Evolutionary conservation across 1,140 invertebrate species (phyloP).

Genomic region (Conopomorpha cramerella): DNA sequence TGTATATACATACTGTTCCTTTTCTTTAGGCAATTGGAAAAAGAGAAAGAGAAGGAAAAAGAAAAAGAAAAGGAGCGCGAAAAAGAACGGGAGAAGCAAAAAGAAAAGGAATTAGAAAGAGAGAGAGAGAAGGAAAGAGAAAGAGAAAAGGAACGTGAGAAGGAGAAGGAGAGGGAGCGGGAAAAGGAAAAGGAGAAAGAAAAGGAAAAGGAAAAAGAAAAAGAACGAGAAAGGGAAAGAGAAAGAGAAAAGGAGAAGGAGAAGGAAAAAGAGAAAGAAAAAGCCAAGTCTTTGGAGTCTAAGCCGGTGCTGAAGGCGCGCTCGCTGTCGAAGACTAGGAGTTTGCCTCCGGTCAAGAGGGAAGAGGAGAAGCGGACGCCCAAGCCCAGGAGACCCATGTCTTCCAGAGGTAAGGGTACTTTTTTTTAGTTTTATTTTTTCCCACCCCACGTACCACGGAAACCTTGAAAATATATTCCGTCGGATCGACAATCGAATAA

Average conservation of each 20-base stretch:
- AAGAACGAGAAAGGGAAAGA: constrained; percentile 17
- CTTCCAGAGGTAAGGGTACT: constrained; percentile 29
- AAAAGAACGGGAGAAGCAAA: constrained; percentile 20
- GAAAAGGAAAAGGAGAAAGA: no score
- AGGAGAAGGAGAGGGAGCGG: constrained; percentile 15
- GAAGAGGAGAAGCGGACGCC: constrained; percentile 40
- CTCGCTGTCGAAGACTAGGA: constrained; percentile 37
- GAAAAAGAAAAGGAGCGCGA: constrained; percentile 12
- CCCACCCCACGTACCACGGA: no score
- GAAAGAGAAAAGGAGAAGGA: constrained; percentile 27
- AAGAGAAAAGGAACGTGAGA: constrained; percentile 22
- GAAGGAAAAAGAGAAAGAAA: constrained; percentile 22
- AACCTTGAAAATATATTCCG: no score
- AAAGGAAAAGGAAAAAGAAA: constrained; percentile 16
- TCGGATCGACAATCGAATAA: no score
- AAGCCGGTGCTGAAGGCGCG: constrained; percentile 32
- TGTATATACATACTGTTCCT: no score
- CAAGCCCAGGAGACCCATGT: constrained; percentile 25
- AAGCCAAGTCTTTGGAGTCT: constrained; percentile 28
- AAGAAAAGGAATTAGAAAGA: constrained; percentile 37
- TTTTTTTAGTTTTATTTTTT: constrained; percentile 2
- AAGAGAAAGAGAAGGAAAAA: constrained; percentile 44
- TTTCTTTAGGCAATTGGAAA: constrained; percentile 27
- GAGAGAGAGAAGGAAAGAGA: constrained; percentile 26
- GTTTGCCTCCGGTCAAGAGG: constrained; percentile 22